Base-by-base conservation (phyloP, 2,113 vertebrate genomes). In the Theristicus caerulescens region DNA sequence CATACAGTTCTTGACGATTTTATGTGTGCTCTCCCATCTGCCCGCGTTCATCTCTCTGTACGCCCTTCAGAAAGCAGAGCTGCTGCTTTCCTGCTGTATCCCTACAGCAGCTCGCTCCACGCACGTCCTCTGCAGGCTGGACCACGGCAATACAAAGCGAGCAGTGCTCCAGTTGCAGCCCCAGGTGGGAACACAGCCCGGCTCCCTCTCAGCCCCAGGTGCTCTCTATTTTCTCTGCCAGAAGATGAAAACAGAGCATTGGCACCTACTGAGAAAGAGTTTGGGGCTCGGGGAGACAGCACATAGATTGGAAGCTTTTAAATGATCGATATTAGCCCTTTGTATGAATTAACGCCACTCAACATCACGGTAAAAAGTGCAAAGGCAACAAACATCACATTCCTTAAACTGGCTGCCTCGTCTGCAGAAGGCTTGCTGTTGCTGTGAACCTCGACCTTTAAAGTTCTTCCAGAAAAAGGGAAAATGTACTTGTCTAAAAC, bases 141-240 rank as follows among this genome's bases (percentile, higher is more conserved):
- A 13, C 42, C 27, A 4, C 57, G 20, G 44, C 57, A 47, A 2
- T 2, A 13, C 0, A 1, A 13, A 77, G 31, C 1, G 52, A 76
- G 80, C 1, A 54, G 26, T 11, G 67, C 66, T 90, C 17, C 0
- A 5, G 22, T 1, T 13, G 24, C 64, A 79, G 78, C 26, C 20
- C 26, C 25, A 4, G 46, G 9, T 10, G 42, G 78, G 78, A 64
- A 51, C 2, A 7, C 44, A 46, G 58, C 64, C 36, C 78, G 26
- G 84, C 38, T 47, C 32, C 0, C 47, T 8, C 67, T 7, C 27
- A 34, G 76, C 71, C 54, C n/a, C 25, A 4, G 16, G 10, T 4
- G 17, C 64, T 65, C 31, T 3, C 25, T 3, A 19, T 13, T 54
- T 27, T 32, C 59, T 59, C 62, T 61, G 72, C 40, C 81, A 82